Evolutionary conservation across 2,888 invertebrate species (phyloP), one percentile per base, ranked within the genome.

Genomic region (Eubasilissa splendida): DNA sequence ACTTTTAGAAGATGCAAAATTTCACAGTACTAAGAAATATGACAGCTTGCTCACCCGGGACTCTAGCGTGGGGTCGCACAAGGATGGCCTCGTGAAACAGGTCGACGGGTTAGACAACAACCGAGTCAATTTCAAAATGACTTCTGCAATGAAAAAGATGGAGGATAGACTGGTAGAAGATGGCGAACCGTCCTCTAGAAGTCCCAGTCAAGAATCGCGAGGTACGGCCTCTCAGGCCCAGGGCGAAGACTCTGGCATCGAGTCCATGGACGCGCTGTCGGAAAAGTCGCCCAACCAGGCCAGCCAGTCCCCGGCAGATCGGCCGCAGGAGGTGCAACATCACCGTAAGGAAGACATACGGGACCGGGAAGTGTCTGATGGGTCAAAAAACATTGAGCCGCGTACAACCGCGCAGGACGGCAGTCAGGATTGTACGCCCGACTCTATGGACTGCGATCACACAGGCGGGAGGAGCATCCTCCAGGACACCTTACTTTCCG

Each of bases 201-300:
- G 83, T 52, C 83, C 82, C 58, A 82, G 82, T 66, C 83, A 84
- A 60, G 81, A 84, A 52, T 82, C 84, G 11, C 88, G 86, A 76
- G 92, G 92, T 88, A 88, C 85, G 42, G 42, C 42, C 42, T 89
- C 89, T 33, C 91, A 91, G 84, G 90, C 91, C 59, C 94, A 94
- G 85, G 96, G 96, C 66, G 97, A 97, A 87, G 96, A 97, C 88
- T 96, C 96, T 79, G 97, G 97, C 14, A 97, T 97, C 79, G 97
- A 97, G 87, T 96, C 96, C 58, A 96, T 97, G 97, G 97, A 97
- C 87, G 96, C 97, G 2, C 88, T 96, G n/a, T 96, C 96, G 31
- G 97, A 97, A 87, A 97, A 97, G 87, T 96, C 95, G 83, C 95
- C 95, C n/a, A 96, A 96, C 88, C 96, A 96, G 87, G 95, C 95